Evolutionary conservation across 2,888 invertebrate genomes (phyloP).

Genomic region (Lathronympha strigana): DNA sequence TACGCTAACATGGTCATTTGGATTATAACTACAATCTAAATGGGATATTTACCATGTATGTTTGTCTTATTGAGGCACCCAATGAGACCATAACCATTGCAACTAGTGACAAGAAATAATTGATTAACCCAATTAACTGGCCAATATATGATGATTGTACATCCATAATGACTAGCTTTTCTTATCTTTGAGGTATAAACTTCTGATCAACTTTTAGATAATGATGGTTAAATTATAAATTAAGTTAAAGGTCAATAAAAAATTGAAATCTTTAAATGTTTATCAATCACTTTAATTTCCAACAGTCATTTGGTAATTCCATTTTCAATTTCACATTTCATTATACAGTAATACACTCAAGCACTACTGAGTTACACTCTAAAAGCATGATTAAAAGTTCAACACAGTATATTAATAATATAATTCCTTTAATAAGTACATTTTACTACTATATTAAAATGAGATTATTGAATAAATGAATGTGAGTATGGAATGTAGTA

Average conservation of each 20-base stretch:
- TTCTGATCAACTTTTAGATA: neutral
- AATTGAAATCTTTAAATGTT: constrained; percentile 42
- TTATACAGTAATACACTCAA: constrained; percentile 47
- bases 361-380: constrained; percentile 54
- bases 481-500: constrained; percentile 66
- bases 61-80: no score
- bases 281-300: constrained; percentile 64
- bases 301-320: constrained; percentile 51
- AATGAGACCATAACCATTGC: no score
- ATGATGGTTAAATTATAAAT: constrained; percentile 6
- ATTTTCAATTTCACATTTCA: constrained; percentile 24
- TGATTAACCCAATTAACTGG: no score
- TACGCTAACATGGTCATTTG: no score
- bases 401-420: constrained; percentile 27
- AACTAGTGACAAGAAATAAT: no score
- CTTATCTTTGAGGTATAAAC: no score
- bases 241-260: constrained; percentile 18
- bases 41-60: no score
- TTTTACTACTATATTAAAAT: constrained; percentile 34
- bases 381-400: constrained; percentile 49
- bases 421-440: constrained; percentile 41
- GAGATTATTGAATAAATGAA: constrained; percentile 50
- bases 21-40: no score
- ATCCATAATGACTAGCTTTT: no score
- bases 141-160: no score